Base-by-base conservation (phyloP, 2,888 invertebrate genomes). In the Clivina fossor region DNA sequence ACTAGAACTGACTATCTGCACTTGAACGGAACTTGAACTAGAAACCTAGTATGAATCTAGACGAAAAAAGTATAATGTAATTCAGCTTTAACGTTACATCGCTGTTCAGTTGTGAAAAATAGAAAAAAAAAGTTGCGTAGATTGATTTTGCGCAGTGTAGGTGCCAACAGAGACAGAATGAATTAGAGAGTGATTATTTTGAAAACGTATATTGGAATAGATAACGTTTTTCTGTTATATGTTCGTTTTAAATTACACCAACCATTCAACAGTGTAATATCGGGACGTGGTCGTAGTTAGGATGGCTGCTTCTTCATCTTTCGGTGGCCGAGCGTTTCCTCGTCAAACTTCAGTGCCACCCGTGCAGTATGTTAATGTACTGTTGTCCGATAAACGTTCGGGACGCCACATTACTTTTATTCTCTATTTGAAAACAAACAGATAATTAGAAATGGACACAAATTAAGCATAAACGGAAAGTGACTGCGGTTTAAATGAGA, bases 341-440 rank as follows among this genome's bases (percentile, higher is more conserved):
- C 74, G 78, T 78, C 78, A 78, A 69, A 78, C 78, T 63, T 78
- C 76, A 38, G 77, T 75, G 33, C 76, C 77, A 3, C 74, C 75
- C 2, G 47, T 55, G 53, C 76, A 76, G 65, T 77, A 78, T 3
- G 74, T 75, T 60, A 75, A 62, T 30, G 74, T 67, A 63, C 70
- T 73, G 62, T 72, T 71, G 40, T 75, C 74, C 5, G 73, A 69
- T 7, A 72, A 71, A 51, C 72, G 71, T 63, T 78, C 76, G 2
- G 78, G 74, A 57, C 72, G 74, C 71, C 77, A 75, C 57, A 77
- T 76, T 67, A 74, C 76, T 61, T 69, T 71, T 67, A 78, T 67
- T 61, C 77, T 71, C 78, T 79, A n/a, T n/a, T n/a, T n/a, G n/a
- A n/a, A n/a, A n/a, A n/a, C n/a, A n/a, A n/a, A n/a, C n/a, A n/a